Conservation (phyloP, 2,888 invertebrate species). For the Heliconius erato region DNA sequence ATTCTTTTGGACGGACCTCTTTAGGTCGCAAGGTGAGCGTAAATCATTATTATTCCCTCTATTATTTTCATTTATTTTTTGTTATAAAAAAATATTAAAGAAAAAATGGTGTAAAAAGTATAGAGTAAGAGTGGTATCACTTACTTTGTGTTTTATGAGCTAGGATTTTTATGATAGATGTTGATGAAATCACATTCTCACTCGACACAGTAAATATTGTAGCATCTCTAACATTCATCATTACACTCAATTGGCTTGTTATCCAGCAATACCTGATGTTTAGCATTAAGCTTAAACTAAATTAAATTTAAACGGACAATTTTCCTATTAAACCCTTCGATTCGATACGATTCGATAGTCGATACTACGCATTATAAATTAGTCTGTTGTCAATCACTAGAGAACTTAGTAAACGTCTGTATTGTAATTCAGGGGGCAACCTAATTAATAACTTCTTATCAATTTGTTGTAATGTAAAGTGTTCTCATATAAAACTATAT, state of each 20-base stretch:
- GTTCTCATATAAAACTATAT: neutral
- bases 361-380: neutral
- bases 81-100: neutral
- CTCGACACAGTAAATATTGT: no score
- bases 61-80: neutral
- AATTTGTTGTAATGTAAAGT: neutral
- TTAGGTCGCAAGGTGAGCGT: neutral
- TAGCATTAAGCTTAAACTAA: neutral
- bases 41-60: conserved; percentile 1
- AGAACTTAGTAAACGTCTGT: neutral
- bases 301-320: neutral
- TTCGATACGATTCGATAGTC: neutral
- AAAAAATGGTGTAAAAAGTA: neutral
- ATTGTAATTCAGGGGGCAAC: neutral
- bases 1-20: conserved; percentile 13
- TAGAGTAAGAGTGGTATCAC: no score
- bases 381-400: neutral
- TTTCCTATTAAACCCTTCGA: neutral
- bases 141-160: no score
- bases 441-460: neutral
- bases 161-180: no score
- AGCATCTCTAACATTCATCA: no score
- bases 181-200: no score
- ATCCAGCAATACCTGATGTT: neutral
- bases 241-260: neutral